Evolutionary conservation across 2,797 vertebrate species (phyloP).

Genomic region (Craterocephalus amniculus): DNA sequence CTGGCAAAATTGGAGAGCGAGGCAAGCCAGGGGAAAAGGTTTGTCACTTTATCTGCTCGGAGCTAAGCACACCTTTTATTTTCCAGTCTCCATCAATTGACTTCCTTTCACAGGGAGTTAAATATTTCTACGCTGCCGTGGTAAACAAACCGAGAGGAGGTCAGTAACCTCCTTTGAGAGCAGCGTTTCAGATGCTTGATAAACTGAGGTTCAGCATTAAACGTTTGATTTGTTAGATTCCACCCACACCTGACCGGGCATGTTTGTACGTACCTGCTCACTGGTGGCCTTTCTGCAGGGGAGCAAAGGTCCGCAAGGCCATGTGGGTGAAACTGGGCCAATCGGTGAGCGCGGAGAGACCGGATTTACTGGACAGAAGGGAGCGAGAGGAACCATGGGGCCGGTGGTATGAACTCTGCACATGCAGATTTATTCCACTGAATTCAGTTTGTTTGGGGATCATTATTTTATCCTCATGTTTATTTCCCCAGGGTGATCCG

Average conservation of each 20-base stretch:
- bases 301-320: conserved; percentile 90
- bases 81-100: conserved; percentile 28
- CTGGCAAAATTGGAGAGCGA: conserved; percentile 89
- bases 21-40: conserved; percentile 93
- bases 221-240: conserved; percentile 41
- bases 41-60: conserved; percentile 44
- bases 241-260: not conserved
- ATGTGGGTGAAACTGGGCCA: conserved; percentile 89
- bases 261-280: conserved; percentile 33
- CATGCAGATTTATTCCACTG: not conserved
- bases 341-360: conserved; percentile 85
- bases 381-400: conserved; percentile 92
- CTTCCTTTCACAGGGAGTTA: conserved; percentile 9
- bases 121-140: conserved; percentile 22
- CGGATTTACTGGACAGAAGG: conserved; percentile 92
- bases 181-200: conserved; percentile 18
- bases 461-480: conserved; percentile 18
- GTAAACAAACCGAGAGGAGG: conserved; percentile 33
- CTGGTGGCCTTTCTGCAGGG: conserved; percentile 82
- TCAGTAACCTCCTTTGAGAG: conserved; percentile 6
- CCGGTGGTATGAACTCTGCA: conserved; percentile 82
- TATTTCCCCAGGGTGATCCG: conserved; percentile 85
- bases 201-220: conserved; percentile 27
- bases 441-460: conserved; percentile 10
- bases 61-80: conserved; percentile 26